Base-by-base conservation (phyloP, 2,797 vertebrate genomes). In the Bradypodion ventrale region DNA sequence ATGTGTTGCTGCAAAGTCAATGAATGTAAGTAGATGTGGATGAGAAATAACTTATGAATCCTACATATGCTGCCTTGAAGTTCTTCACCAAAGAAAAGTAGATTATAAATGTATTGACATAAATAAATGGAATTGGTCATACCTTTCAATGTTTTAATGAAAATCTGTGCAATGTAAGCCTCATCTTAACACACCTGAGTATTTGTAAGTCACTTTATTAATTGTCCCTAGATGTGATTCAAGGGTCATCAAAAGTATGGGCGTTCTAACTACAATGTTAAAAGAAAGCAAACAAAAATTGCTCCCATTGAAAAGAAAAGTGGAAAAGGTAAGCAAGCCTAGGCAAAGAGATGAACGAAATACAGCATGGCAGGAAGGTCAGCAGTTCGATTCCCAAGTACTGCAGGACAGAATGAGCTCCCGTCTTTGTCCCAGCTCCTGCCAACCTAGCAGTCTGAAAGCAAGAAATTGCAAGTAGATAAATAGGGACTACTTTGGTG, bases 341-440 rank as follows among this genome's bases (percentile, higher is more conserved):
- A 86, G 83, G 86, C 77, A 80, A 0, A 4, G 86, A 83, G 42
- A 86, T 85, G 87, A 74, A 74, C 81, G 87, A 46, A n/a, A 80
- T 90, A 56, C 66, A 87, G 70, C 46, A 87, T 83, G 87, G 78
- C 85, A 74, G 75, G 87, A 92, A 95, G 94, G 89, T 87, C 96
- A 88, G 93, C 95, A n/a, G n/a, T n/a, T n/a, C n/a, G n/a, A n/a
- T n/a, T n/a, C n/a, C n/a, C n/a, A n/a, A n/a, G n/a, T n/a, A n/a
- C n/a, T n/a, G n/a, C n/a, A n/a, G n/a, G n/a, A n/a, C n/a, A n/a
- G n/a, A n/a, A n/a, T n/a, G n/a, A n/a, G n/a, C n/a, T n/a, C n/a
- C n/a, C n/a, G n/a, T n/a, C n/a, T n/a, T n/a, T n/a, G n/a, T n/a
- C n/a, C n/a, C n/a, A n/a, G n/a, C n/a, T n/a, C n/a, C n/a, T n/a